Base-by-base conservation (phyloP, 2,888 invertebrate species). In the Nemotelus pantherinus region DNA sequence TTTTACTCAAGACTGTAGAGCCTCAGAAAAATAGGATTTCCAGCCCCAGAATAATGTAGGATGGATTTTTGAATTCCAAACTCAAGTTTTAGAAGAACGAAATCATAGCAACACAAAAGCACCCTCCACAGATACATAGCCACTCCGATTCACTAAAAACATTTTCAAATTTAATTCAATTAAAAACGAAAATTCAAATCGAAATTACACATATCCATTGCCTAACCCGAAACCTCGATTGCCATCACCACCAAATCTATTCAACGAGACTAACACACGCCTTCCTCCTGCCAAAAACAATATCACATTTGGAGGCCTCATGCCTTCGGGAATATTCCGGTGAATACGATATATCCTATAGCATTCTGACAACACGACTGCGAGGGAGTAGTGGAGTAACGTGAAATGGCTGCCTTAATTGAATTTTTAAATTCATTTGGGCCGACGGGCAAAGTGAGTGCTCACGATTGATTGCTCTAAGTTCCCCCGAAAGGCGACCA, bases 351-450 rank as follows among this genome's bases (percentile, higher is more conserved):
- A 57, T 57, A 25, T 2, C 57, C 25, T 7, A 9, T 10, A 57
- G 57, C 2, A 10, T 4, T 57, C 10, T 25, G 25, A 10, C 57
- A 57, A 10, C 57, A 57, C 3, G 25, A 25, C 25, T 25, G 57
- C 1, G 57, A 7, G 50, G 10, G 50, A 50, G 50, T 5, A 50
- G 7, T 7, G 2, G 57, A 25, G 47, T 39, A 67, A 25, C 48
- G 47, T 70, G 25, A 74, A 74, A 74, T 74, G 60, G 74, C 67
- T 67, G 45, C 77, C 77, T 77, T 79, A 79, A 79, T 79, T 79
- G 78, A 79, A 79, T 79, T 79, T 79, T 79, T 77, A 79, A 79
- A 79, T 63, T 79, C 68, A 77, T 79, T 79, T 77, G 60, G 64
- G 70, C 47, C 74, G 41, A 39, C 39, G 5, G 43, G 53, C 63